phyloP scores from a whole-genome alignment of 2,113 vertebrate species.

The Aleadryas rufinucha region DNA sequence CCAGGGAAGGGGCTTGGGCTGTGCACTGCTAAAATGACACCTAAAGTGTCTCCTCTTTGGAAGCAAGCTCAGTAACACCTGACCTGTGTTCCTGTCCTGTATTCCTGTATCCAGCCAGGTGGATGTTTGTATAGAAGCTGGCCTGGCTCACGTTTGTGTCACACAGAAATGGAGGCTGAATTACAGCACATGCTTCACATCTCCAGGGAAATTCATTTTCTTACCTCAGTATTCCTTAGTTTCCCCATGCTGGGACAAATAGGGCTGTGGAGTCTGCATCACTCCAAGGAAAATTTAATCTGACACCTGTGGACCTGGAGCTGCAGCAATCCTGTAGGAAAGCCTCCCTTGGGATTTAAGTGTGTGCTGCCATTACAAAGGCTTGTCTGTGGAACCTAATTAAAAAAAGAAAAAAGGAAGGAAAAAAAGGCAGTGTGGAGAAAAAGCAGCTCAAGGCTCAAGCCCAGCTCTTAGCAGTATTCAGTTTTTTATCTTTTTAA shows the following conservation, averaged over 20 bases:
- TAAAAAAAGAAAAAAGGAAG: background rate
- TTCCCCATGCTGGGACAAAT: background rate
- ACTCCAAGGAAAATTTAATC: background rate
- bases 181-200: background rate
- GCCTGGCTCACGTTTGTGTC: background rate
- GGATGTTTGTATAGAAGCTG: background rate
- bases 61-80: background rate
- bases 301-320: background rate
- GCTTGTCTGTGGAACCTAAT: background rate
- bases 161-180: background rate
- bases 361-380: background rate
- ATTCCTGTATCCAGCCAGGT: background rate
- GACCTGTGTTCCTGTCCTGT: background rate
- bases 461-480: background rate
- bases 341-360: background rate
- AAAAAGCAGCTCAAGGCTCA: background rate
- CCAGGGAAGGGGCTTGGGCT: background rate
- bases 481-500: background rate
- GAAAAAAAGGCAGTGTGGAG: fast-evolving
- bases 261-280: background rate
- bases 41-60: background rate
- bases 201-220: background rate
- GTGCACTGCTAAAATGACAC: background rate
- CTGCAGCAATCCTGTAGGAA: background rate
- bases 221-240: background rate